Conservation (phyloP, 2,888 invertebrate genomes). For the Sympetrum striolatum region DNA sequence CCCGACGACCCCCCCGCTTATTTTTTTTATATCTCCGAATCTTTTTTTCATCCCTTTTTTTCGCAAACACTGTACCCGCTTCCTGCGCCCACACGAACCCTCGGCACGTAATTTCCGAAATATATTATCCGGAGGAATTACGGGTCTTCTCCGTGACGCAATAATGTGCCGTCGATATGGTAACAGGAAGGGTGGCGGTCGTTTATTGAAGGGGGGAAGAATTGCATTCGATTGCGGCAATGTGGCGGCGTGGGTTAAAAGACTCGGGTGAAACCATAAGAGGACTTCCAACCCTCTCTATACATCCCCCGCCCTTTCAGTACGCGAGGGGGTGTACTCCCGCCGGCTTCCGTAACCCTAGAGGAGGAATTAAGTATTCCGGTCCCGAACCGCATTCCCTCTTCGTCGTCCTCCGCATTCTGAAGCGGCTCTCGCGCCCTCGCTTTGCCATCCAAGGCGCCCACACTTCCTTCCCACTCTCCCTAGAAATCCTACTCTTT, state of each 20-base stretch:
- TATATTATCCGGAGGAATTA: constrained; percentile 1
- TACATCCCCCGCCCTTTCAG: background rate
- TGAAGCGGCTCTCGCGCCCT: background rate
- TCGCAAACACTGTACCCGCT: background rate
- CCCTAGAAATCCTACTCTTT: background rate
- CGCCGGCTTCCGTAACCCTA: constrained; percentile 16
- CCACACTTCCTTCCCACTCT: background rate
- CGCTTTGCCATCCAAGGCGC: background rate
- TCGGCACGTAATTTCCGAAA: constrained; percentile 30
- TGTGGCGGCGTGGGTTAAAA: background rate
- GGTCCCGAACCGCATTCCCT: background rate
- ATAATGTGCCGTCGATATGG: background rate
- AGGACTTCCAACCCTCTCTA: background rate
- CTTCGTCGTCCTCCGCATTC: background rate
- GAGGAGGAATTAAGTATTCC: constrained; percentile 30
- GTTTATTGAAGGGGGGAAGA: background rate
- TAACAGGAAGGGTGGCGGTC: background rate
- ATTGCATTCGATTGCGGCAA: no score
- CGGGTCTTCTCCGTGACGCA: background rate
- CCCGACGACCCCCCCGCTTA: background rate
- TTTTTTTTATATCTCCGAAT: background rate
- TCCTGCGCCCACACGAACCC: background rate
- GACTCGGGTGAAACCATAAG: background rate
- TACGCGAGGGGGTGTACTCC: background rate
- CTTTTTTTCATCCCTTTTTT: background rate